Conservation (phyloP, 1,140 invertebrate genomes). For the Drosophila triauraria region DNA sequence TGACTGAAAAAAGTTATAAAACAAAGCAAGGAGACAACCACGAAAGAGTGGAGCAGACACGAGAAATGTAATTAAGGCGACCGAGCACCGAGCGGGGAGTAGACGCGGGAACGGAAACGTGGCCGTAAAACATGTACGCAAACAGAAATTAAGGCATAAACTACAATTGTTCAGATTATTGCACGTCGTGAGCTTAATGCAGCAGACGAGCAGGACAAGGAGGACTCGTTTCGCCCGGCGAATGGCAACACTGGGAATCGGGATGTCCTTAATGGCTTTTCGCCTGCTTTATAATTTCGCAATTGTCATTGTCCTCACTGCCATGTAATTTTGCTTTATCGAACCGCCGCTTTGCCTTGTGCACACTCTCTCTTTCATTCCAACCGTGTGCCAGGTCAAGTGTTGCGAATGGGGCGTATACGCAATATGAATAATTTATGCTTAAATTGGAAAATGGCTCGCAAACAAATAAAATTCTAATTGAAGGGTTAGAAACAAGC, state of each 20-base stretch:
- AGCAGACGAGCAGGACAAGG: conserved; percentile 32
- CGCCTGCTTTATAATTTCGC: conserved; percentile 52
- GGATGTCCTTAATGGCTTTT: conserved; percentile 49
- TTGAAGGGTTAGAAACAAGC: conserved; percentile 34
- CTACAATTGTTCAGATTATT: conserved; percentile 68
- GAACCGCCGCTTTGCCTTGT: conserved; percentile 22
- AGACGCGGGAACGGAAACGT: neutral
- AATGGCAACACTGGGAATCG: conserved; percentile 1
- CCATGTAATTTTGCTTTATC: conserved; percentile 44
- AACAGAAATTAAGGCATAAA: conserved; percentile 70
- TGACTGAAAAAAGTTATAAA: conserved; percentile 36
- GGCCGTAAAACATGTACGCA: conserved; percentile 49
- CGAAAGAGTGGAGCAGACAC: conserved; percentile 46
- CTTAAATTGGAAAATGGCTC: conserved; percentile 59
- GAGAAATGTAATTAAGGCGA: conserved; percentile 74
- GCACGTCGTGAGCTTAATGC: conserved; percentile 67
- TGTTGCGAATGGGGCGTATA: conserved; percentile 65
- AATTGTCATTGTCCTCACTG: conserved; percentile 49
- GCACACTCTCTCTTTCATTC: neutral
- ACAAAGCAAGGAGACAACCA: conserved; percentile 28
- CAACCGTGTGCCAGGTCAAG: conserved; percentile 6
- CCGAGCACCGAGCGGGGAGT: conserved; percentile 4
- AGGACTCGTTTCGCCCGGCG: conserved; percentile 21
- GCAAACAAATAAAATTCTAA: conserved; percentile 56
- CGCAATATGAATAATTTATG: conserved; percentile 76